Evolutionary conservation across 2,113 vertebrate genomes (phyloP), one percentile per base, ranked within the genome.

Genomic region (Malurus cyaneus): DNA sequence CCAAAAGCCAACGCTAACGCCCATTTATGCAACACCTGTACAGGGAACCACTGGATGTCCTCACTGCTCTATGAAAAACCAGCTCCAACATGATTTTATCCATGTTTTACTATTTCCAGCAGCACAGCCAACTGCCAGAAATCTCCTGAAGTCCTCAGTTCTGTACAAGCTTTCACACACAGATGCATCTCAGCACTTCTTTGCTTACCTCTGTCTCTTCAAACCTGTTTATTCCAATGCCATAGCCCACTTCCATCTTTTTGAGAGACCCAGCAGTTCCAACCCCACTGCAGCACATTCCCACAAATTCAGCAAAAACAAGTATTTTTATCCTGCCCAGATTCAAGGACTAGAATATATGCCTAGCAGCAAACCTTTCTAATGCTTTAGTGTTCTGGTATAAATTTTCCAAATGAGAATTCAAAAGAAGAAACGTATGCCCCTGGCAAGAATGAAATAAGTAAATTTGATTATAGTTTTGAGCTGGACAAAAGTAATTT

Each of bases 41-140:
- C 41, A 78, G 14, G 61, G 21, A 85, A 87, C 89, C 88, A 91
- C 83, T 80, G 74, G 74, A 85, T 84, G 34, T 93, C 91, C 86
- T 50, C 64, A 65, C 77, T 78, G 47, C 29, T 69, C 77, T 82
- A 12, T 1, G 5, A 18, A 84, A 69, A 41, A 46, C 47, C 53
- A 88, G 42, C 32, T 78, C 34, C 34, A 86, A 85, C 1, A 6
- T 3, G 3, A 36, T 32, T 80, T 85, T 65, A 65, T 44, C 26
- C 7, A 5, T 16, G 4, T 77, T 77, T 71, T 29, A 77, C 31
- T 57, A 13, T 20, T 88, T 92, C 47, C 61, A 67, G 46, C 65
- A 91, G 54, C 59, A 61, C 47, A 83, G 46, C 26, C 52, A 88
- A 42, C 28, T 57, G 25, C 21, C 52, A 88, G 50, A 13, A 59